Conservation (phyloP, 2,888 invertebrate genomes). For the Hipparchia sbordonii region DNA sequence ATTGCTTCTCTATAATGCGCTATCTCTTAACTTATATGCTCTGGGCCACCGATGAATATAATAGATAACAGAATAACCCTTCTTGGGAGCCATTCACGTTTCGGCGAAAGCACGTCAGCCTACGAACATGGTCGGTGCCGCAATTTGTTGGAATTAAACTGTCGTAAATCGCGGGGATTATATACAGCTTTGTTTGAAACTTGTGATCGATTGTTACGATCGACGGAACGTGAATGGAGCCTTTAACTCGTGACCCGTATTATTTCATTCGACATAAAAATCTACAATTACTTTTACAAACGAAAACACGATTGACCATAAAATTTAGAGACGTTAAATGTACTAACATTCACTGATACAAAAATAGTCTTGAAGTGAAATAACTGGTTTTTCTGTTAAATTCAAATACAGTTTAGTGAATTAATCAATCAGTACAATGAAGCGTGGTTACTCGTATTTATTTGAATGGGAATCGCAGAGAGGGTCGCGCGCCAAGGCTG, state of each 20-base stretch:
- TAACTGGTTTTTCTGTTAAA: background rate
- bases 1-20: slow-evolving; percentile 39
- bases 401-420: background rate
- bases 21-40: slow-evolving; percentile 27
- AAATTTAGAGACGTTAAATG: slow-evolving; percentile 7
- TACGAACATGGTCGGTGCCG: slow-evolving; percentile 11
- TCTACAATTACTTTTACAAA: background rate
- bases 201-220: slow-evolving; percentile 13
- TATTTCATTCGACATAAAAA: slow-evolving; percentile 21
- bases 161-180: slow-evolving; percentile 23
- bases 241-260: slow-evolving; percentile 36
- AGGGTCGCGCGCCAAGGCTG: slow-evolving; percentile 45
- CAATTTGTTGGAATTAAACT: slow-evolving; percentile 15
- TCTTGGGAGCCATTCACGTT: slow-evolving; percentile 39
- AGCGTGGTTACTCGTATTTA: slow-evolving; percentile 22
- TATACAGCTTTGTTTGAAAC: slow-evolving; percentile 12
- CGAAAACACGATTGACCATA: slow-evolving; percentile 12
- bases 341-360: background rate
- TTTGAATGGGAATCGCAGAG: slow-evolving; percentile 15
- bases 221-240: slow-evolving; percentile 39
- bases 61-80: slow-evolving; percentile 46
- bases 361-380: background rate
- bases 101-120: slow-evolving; percentile 30
- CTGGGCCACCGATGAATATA: slow-evolving; percentile 34
- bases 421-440: slow-evolving; percentile 14